Conservation (phyloP, 2,113 vertebrate species). For the Lagenorhynchus albirostris region DNA sequence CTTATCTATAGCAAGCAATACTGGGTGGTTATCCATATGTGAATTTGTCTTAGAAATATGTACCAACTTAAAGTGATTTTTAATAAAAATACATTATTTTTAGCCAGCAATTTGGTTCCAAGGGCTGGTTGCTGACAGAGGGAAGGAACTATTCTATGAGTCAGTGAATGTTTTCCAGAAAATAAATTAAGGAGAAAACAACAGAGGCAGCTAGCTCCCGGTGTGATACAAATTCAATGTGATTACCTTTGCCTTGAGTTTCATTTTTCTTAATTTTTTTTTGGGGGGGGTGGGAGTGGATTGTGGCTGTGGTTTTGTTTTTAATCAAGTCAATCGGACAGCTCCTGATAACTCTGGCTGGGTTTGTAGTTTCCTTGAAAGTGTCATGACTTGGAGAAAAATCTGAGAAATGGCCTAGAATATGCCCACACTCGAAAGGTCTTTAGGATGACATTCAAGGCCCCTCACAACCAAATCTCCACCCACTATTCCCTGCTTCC, state of each 20-base stretch:
- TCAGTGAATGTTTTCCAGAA: constrained; percentile 42
- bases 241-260: background rate
- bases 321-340: background rate
- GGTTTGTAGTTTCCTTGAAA: background rate
- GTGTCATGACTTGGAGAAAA: background rate
- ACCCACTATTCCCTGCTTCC: background rate
- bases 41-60: constrained; percentile 60
- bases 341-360: background rate
- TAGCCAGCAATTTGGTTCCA: constrained; percentile 52
- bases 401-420: background rate
- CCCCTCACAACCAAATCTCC: background rate
- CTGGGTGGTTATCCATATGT: constrained; percentile 51
- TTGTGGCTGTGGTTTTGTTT: background rate
- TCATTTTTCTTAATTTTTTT: constrained; percentile 47
- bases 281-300: background rate
- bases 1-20: constrained; percentile 68
- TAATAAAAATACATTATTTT: constrained; percentile 77
- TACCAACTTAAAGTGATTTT: constrained; percentile 64
- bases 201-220: background rate
- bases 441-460: background rate
- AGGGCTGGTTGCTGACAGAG: constrained; percentile 35
- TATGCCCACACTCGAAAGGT: background rate
- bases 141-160: background rate
- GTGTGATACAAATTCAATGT: background rate
- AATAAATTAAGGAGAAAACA: constrained; percentile 53